Base-by-base conservation (phyloP, 2,113 vertebrate species). In the Pardalotus punctatus region DNA sequence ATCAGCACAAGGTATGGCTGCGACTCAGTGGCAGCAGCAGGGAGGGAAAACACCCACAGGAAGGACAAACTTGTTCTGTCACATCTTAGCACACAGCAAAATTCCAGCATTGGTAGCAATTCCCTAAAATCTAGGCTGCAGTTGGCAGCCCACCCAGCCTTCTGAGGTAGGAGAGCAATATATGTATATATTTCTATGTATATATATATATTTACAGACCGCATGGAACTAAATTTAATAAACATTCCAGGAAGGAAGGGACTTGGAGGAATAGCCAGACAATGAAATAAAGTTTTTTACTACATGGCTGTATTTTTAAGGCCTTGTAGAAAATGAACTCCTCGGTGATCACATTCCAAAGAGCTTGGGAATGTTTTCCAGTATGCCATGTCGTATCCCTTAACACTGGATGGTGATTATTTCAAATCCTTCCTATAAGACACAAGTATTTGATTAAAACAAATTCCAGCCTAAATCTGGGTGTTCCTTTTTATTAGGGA, bases 241-340 rank as follows among this genome's bases (percentile, higher is more conserved):
- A 94, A 94, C 61, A 82, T 96, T 96, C 76, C 93, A 92, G 94
- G 73, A 96, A 96, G 73, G 71, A 95, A 95, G 67, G 92, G 82
- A 80, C 90, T 95, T 95, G 70, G 40, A 12, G 3, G 54, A 91
- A 81, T 57, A 94, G 50, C 82, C 84, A 94, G 88, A 91, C 78
- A 96, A 94, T 84, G 95, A 97, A 96, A 97, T 91, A 83, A 83
- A 94, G 47, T 4, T 25, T 65, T 97, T 96, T 94, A 94, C 76
- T 92, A 14, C 54, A 66, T 35, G 67, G 78, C 69, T 93, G 61
- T 95, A 48, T 77, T 96, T 96, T 96, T 93, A 96, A 96, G 86
- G 93, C 80, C 79, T 79, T 48, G 53, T n/a, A 95, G 91, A 93
- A 96, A 84, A 92, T 72, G 65, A 94, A 79, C 81, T 92, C 66